These are phyloP conservation scores for Drosophila mojavensis DNA, from an alignment of 1,140 invertebrate genomes.

Conservation along the genomic window DNA sequence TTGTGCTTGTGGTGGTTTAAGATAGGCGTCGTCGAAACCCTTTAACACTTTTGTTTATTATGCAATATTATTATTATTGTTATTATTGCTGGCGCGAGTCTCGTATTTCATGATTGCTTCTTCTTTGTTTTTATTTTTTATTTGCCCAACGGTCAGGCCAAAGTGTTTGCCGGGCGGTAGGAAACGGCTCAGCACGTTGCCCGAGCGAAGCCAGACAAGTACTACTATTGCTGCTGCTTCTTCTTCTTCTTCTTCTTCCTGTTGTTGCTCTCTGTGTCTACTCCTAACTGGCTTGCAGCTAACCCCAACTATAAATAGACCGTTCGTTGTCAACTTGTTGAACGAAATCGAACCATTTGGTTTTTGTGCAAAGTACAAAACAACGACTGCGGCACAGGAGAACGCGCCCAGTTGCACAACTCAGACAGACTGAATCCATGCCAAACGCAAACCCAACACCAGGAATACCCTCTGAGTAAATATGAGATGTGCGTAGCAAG, in stretches of 20 bases:
- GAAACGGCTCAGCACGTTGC: slow-evolving; percentile 44
- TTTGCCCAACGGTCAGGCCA: slow-evolving; percentile 1
- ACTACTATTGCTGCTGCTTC: slow-evolving; percentile 1
- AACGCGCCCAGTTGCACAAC: slow-evolving; percentile 30
- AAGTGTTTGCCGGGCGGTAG: slow-evolving; percentile 10
- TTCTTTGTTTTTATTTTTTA: neutral
- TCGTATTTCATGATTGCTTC: slow-evolving; percentile 47
- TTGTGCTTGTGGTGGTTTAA: slow-evolving; percentile 3
- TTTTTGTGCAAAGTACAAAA: slow-evolving; percentile 19
- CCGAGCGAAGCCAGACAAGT: slow-evolving; percentile 39
- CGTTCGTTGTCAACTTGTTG: slow-evolving; percentile 50
- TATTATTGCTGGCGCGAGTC: slow-evolving; percentile 26
- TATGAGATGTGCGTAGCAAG: neutral
- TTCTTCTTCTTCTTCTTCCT: neutral
- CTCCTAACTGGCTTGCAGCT: slow-evolving; percentile 33
- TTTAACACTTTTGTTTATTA: slow-evolving; percentile 35
- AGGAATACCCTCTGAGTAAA: slow-evolving; percentile 17
- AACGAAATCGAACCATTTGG: slow-evolving; percentile 45
- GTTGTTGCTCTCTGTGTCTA: slow-evolving; percentile 1
- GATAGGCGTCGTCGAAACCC: slow-evolving; percentile 16
- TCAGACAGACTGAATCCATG: slow-evolving; percentile 4
- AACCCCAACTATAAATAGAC: slow-evolving; percentile 39
- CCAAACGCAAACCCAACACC: neutral
- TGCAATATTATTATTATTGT: slow-evolving; percentile 35
- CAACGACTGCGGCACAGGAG: slow-evolving; percentile 8